A percentile compares a stretch with the other conserved stretches of the same genome.
Conservation (phyloP, 1,140 invertebrate genomes). For the Zaprionus capensis region DNA sequence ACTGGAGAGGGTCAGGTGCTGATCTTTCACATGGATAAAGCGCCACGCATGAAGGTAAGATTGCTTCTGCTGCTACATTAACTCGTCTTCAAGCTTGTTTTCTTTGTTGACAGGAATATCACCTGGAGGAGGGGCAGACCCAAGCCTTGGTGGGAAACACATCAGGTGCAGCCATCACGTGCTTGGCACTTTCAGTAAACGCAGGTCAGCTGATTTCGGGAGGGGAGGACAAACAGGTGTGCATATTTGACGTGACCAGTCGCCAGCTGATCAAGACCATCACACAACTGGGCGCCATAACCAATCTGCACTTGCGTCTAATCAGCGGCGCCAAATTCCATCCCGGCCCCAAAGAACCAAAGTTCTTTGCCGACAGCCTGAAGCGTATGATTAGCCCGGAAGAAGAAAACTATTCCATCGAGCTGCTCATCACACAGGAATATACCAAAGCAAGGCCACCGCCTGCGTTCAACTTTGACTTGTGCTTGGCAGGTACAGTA, state of each 20-base stretch:
- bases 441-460: background rate
- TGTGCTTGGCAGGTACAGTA: slow-evolving; percentile 1
- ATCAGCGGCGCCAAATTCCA: slow-evolving; percentile 84
- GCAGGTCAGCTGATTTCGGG: slow-evolving; percentile 90
- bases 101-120: slow-evolving; percentile 85
- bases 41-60: slow-evolving; percentile 86
- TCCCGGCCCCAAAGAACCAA: slow-evolving; percentile 81
- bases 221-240: slow-evolving; percentile 89
- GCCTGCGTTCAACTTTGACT: slow-evolving; percentile 18
- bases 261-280: slow-evolving; percentile 89
- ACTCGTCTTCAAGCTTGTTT: background rate
- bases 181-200: slow-evolving; percentile 89
- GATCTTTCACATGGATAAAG: slow-evolving; percentile 88
- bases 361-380: slow-evolving; percentile 82
- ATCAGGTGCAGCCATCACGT: slow-evolving; percentile 86
- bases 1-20: slow-evolving; percentile 89
- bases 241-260: slow-evolving; percentile 92
- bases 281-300: slow-evolving; percentile 89
- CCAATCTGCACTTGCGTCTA: slow-evolving; percentile 88
- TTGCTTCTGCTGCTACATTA: background rate
- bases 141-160: slow-evolving; percentile 89
- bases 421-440: slow-evolving; percentile 61
- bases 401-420: slow-evolving; percentile 65
- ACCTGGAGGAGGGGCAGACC: slow-evolving; percentile 85
- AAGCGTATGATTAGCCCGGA: slow-evolving; percentile 73